Conservation (phyloP, 2,888 invertebrate genomes). For the Masnerella sp. region DNA sequence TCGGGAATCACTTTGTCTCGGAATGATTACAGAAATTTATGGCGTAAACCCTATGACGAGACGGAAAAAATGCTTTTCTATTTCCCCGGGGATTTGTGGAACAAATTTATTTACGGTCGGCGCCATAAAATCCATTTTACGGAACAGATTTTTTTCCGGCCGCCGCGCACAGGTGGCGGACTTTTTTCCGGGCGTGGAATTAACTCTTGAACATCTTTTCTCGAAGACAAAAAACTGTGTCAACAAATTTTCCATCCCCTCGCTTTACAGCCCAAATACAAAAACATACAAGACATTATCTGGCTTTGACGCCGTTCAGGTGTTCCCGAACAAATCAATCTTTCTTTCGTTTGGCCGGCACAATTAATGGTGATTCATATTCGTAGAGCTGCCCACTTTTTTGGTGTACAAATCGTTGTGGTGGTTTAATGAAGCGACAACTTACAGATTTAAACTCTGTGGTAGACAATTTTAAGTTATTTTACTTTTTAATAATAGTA, state of each 20-base stretch:
- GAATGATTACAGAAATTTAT: conserved; percentile 41
- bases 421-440: too few relatives aligned
- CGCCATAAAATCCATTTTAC: conserved; percentile 47
- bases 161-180: conserved; percentile 24
- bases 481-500: too few relatives aligned
- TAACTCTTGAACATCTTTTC: conserved; percentile 46
- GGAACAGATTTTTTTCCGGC: conserved; percentile 41
- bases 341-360: background rate
- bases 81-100: conserved; percentile 30
- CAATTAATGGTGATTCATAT: too few relatives aligned
- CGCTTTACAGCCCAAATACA: conserved; percentile 21
- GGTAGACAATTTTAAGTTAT: too few relatives aligned
- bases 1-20: conserved; percentile 22
- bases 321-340: conserved; percentile 8
- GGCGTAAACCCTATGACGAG: conserved; percentile 25
- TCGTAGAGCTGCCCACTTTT: too few relatives aligned
- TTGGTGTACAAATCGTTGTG: too few relatives aligned
- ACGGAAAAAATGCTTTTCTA: conserved; percentile 3
- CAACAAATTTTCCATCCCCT: conserved; percentile 48
- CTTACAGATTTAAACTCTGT: too few relatives aligned
- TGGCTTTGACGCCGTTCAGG: conserved; percentile 6
- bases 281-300: conserved; percentile 34
- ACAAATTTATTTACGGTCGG: conserved; percentile 50
- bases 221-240: conserved; percentile 30
- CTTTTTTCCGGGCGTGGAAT: conserved; percentile 25